Base-by-base conservation (phyloP, 1,140 invertebrate species). In the Drosophila ambigua region DNA sequence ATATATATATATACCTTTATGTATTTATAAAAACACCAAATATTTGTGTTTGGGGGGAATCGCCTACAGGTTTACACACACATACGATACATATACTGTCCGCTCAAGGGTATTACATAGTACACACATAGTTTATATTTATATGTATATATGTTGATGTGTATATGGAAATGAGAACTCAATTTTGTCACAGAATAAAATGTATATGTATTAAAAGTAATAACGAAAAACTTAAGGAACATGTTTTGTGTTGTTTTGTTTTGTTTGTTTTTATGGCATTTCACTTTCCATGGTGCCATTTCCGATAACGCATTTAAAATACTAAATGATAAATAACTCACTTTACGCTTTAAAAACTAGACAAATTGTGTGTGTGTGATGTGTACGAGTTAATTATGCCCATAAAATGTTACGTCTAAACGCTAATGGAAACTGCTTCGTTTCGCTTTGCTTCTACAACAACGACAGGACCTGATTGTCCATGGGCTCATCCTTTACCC, bases 21-120 rank as follows among this genome's bases (percentile, higher is more conserved):
- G 23, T 71, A 64, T 72, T 72, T 66, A 72, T 48, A 77, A 77
- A 87, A 87, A 85, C 82, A 75, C 82, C 81, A 87, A 81, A 53
- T 60, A 39, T 53, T 82, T 74, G 78, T 39, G 35, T 39, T 39
- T 3, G 26, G 20, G 20, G 20, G 20, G 20, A 20, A 63, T 65
- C 68, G 63, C 67, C 81, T 85, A 85, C 82, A 75, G 61, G 62
- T 87, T 72, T 87, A 87, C 82, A 85, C 72, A 84, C 64, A 35
- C 28, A 52, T 24, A 52, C 15, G 16, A 51, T 73, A 28, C 61
- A 35, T 35, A 39, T 9, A 35, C 20, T 11, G 62, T 68, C 68
- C 66, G 69, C 74, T 75, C 71, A 63, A 68, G 63, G 62, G 75
- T 78, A 82, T 82, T 85, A 71, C 71, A 68, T 74, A 62, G 23